These are phyloP conservation scores for Lasiurus cinereus DNA, from an alignment of 2,113 vertebrate genomes.

Conservation along the genomic window DNA sequence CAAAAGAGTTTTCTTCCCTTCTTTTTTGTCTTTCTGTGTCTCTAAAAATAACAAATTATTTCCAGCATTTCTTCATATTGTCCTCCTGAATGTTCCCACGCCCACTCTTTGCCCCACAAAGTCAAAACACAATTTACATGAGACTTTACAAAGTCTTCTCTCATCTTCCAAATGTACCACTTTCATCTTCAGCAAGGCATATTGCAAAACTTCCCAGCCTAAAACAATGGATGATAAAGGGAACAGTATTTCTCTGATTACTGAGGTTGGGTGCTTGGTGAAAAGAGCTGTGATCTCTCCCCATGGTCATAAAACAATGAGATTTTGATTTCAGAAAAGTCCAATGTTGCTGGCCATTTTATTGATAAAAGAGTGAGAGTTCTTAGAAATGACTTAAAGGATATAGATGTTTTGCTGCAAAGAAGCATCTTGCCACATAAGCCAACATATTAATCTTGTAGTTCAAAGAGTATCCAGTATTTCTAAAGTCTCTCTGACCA, in stretches of 20 bases:
- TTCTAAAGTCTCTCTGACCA: slow-evolving; percentile 70
- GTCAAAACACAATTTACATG: slow-evolving; percentile 62
- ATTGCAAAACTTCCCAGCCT: neutral
- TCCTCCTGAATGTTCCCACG: slow-evolving; percentile 68
- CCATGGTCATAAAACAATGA: neutral
- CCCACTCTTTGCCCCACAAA: slow-evolving; percentile 62
- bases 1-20: slow-evolving; percentile 82
- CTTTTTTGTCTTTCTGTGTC: slow-evolving; percentile 62
- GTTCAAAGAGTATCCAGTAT: slow-evolving; percentile 56
- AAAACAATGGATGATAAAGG: neutral
- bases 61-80: slow-evolving; percentile 72
- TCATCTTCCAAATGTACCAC: slow-evolving; percentile 12
- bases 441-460: slow-evolving; percentile 3
- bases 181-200: slow-evolving; percentile 31
- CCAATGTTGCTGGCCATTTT: neutral
- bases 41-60: slow-evolving; percentile 81
- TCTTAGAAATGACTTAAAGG: neutral
- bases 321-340: slow-evolving; percentile 55
- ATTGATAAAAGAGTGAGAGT: slow-evolving; percentile 51
- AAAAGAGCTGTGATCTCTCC: slow-evolving; percentile 4
- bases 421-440: neutral
- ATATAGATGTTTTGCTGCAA: neutral
- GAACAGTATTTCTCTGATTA: neutral
- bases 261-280: neutral
- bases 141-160: slow-evolving; percentile 50